phyloP scores from a whole-genome alignment of 2,888 invertebrate species.

The Brachynemurus nebulosus region DNA sequence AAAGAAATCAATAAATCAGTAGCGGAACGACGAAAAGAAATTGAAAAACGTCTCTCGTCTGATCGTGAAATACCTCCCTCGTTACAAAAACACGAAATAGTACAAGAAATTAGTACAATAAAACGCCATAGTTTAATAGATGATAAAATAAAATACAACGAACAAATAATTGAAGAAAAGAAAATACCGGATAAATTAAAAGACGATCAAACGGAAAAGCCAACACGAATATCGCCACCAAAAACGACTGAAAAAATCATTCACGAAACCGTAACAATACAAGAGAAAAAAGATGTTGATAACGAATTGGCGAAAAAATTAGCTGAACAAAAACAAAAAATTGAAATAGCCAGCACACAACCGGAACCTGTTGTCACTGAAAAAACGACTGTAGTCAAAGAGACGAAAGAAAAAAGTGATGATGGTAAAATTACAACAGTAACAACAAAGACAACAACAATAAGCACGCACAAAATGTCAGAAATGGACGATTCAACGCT shows the following conservation, averaged over 20 bases:
- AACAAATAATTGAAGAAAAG: constrained; percentile 25
- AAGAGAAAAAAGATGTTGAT: constrained; percentile 28
- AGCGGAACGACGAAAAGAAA: constrained; percentile 62
- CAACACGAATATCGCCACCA: constrained; percentile 15
- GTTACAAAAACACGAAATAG: constrained; percentile 57
- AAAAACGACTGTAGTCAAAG: too few species aligned
- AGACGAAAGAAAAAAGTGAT: constrained; percentile 9
- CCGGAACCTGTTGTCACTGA: constrained; percentile 13
- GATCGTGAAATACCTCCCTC: constrained; percentile 57
- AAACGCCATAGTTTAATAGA: constrained; percentile 45
- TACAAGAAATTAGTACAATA: constrained; percentile 56
- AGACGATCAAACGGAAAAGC: constrained; percentile 18
- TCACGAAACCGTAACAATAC: constrained; percentile 22
- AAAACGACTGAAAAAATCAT: constrained; percentile 6
- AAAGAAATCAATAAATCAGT: constrained; percentile 56
- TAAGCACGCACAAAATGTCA: constrained; percentile 10
- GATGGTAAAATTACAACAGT: constrained; percentile 8
- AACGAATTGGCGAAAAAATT: constrained; percentile 26
- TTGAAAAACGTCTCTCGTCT: constrained; percentile 55
- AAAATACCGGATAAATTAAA: constrained; percentile 20
- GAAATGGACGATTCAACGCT: constrained; percentile 27
- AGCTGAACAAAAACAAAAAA: constrained; percentile 17
- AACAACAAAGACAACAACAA: constrained; percentile 13
- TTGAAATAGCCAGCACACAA: constrained; percentile 15
- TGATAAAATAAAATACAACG: constrained; percentile 31